Evolutionary conservation across 2,797 vertebrate species (phyloP), one percentile per base, ranked within the genome.

Genomic region (Falco novaeseelandiae): DNA sequence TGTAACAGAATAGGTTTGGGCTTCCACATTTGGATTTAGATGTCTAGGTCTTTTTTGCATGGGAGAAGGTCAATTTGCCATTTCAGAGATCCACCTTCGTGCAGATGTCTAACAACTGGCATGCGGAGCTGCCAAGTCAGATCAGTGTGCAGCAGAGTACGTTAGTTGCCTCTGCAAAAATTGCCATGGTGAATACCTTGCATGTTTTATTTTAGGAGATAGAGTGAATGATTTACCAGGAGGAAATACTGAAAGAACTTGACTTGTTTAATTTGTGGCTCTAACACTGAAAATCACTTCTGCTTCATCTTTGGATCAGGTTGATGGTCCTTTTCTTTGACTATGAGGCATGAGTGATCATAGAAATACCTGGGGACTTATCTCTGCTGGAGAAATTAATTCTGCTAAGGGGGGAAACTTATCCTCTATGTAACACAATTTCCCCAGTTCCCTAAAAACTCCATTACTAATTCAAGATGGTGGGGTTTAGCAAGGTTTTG

Each of bases 161-260:
- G 4, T 32, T 38, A 58, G 18, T 2, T 51, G 8, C 13, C 8
- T 11, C 48, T 46, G 19, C 14, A 61, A 42, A 63, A 55, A 67
- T 5, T 54, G 20, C 21, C 3, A 1, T 27, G 34, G n/a, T 0
- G 1, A 7, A 76, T 40, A 63, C 14, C 16, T 49, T 52, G 20
- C 7, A 4, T 0, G 0, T 54, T 89, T 49, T 32, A 32, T 71
- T 87, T 87, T 59, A 77, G 67, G 55, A 87, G 42, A 52, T 1
- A 51, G 20, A 87, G 3, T 42, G 3, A 57, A 38, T 78, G 10
- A 7, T 46, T 42, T 58, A 40, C 30, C 18, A 34, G 27, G 20
- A n/a, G 22, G 29, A 79, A 83, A 61, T 32, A 23, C 15, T 23
- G 18, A 61, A 85, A 87, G 6, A 78, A 32, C 5, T 29, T 38